Conservation (phyloP, 2,888 invertebrate species). For the Chesias legatella region DNA sequence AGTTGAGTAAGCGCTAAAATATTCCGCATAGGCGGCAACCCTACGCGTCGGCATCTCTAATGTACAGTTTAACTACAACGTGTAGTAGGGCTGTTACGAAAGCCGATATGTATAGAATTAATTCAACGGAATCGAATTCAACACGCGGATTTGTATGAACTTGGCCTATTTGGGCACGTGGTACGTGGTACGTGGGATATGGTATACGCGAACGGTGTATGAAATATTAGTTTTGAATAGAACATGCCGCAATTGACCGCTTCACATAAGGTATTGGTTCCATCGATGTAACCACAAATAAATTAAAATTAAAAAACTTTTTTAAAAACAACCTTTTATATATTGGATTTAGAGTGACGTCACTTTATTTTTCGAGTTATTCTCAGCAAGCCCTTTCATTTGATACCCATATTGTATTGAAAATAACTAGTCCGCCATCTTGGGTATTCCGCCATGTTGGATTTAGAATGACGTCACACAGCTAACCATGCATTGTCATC, state of each 20-base stretch:
- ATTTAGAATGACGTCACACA: too few relatives aligned
- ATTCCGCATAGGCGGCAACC: not conserved
- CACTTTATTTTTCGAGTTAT: too few relatives aligned
- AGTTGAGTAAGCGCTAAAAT: not conserved
- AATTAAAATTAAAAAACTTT: too few relatives aligned
- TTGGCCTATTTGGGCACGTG: slow-evolving; percentile 35
- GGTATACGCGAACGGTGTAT: slow-evolving; percentile 12
- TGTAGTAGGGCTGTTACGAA: slow-evolving; percentile 33
- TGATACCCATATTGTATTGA: too few relatives aligned
- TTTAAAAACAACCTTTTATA: too few relatives aligned
- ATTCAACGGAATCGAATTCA: slow-evolving; percentile 28
- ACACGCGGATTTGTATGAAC: slow-evolving; percentile 31
- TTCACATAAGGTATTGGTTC: too few relatives aligned
- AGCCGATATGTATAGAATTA: slow-evolving; percentile 37
- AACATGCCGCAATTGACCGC: not conserved
- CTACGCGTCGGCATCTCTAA: slow-evolving; percentile 29
- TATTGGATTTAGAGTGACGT: too few relatives aligned
- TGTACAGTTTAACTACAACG: slow-evolving; percentile 26
- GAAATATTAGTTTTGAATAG: not conserved
- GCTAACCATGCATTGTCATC: too few relatives aligned
- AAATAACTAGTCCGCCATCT: too few relatives aligned
- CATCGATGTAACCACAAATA: too few relatives aligned
- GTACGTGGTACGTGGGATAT: slow-evolving; percentile 3
- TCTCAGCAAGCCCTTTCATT: too few relatives aligned
- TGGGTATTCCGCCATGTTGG: too few relatives aligned